phyloP scores from a whole-genome alignment of 2,888 invertebrate genomes.

The Trichopoda pennipes region DNA sequence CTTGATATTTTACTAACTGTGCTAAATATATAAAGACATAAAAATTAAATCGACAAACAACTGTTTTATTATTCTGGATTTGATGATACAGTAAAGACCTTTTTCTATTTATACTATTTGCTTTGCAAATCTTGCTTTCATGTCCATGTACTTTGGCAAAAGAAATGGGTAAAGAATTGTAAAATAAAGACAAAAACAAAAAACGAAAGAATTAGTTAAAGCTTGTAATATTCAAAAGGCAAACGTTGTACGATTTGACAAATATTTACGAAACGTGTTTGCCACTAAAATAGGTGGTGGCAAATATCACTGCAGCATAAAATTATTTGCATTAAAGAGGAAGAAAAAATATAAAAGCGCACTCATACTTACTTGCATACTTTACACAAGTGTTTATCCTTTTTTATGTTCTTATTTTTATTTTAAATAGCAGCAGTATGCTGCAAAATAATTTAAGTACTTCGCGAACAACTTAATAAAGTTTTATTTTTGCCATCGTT shows the following conservation, averaged over 20 bases:
- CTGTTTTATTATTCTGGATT: neutral
- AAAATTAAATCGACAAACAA: neutral
- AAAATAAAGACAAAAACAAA: constrained; percentile 30
- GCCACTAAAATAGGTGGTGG: constrained; percentile 68
- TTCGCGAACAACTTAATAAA: constrained; percentile 57
- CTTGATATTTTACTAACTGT: no score
- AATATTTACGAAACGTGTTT: constrained; percentile 75
- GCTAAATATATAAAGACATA: neutral
- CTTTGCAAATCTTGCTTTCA: neutral
- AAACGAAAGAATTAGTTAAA: constrained; percentile 9
- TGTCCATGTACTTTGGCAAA: constrained; percentile 33
- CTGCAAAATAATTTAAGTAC: constrained; percentile 57
- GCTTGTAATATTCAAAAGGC: constrained; percentile 60
- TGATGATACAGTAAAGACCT: neutral
- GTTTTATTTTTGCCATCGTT: constrained; percentile 34
- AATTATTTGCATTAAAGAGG: constrained; percentile 54
- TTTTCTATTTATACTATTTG: constrained; percentile 1
- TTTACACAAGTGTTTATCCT: constrained; percentile 10
- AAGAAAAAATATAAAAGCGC: constrained; percentile 11
- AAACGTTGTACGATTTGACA: constrained; percentile 73
- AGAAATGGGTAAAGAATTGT: neutral
- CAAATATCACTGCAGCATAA: constrained; percentile 54
- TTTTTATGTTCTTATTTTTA: constrained; percentile 14
- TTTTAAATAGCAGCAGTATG: constrained; percentile 1
- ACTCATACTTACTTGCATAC: neutral